Base-by-base conservation (phyloP, 2,797 vertebrate species). In the Enteromius radiatus region DNA sequence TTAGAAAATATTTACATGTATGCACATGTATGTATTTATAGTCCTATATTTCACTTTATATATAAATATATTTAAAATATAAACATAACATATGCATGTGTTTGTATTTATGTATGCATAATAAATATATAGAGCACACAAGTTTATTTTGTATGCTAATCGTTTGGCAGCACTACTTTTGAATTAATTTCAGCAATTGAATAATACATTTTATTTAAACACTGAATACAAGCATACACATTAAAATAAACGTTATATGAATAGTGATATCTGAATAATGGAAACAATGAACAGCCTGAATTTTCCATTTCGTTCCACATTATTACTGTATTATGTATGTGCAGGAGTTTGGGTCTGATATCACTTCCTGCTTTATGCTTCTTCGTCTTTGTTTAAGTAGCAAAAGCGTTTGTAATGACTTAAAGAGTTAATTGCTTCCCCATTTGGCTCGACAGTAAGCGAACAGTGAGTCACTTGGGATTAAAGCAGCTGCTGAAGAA, bases 381-480 rank as follows among this genome's bases (percentile, higher is more conserved):
- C 28, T 28, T 28, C 28, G 1, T 28, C 4, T 36, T 36, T 36
- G 3, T 36, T 36, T 36, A 36, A 11, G 38, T 3, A 41, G 7
- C 17, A 45, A 45, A 45, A 47, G 45, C 19, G 28, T 49, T 49
- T 71, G 17, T 31, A 71, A 33, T 33, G 4, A 45, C n/a, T 28
- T 14, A 28, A 10, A 59, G 23, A 45, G 14, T 45, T 26, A 45
- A 70, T 17, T 52, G 3, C 10, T 33, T 52, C 47, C 19, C 10
- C 3, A 11, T 73, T 15, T 56, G 31, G 12, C 31, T n/a, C 21
- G 8, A 11, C 23, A 70, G n/a, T 28, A 61, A 63, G 70, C 33
- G 38, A 80, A 80, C 38, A 71, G 54, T 61, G 17, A 59, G 26
- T 49, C 38, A 47, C 41, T 71, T 47, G 33, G 54, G 41, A 80